Evolutionary conservation across 2,888 invertebrate genomes (phyloP).

Genomic region (Euzetes globulus): DNA sequence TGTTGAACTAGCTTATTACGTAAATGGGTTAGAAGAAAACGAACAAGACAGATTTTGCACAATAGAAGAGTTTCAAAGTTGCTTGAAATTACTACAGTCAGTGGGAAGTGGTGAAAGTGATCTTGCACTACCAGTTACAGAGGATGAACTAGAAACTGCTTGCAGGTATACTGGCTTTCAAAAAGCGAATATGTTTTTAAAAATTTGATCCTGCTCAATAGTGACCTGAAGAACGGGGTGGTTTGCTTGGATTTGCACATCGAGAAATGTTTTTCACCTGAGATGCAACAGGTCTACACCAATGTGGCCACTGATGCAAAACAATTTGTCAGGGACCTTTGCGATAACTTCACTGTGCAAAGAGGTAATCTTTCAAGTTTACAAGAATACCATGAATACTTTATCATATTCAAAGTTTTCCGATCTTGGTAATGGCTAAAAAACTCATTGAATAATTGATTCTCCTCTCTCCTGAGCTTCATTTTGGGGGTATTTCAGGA

Average conservation of each 20-base stretch:
- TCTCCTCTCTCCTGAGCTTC: too few species aligned
- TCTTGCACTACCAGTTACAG: constrained; percentile 16
- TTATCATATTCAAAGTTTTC: too few species aligned
- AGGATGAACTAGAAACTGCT: neutral
- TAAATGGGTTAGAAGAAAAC: neutral
- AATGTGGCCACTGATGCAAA: constrained; percentile 40
- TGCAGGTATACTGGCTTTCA: too few species aligned
- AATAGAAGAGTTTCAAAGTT: neutral
- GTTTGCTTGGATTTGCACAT: constrained; percentile 39
- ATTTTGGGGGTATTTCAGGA: too few species aligned
- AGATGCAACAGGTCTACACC: constrained; percentile 40
- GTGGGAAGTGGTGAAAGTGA: constrained; percentile 9
- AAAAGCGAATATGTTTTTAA: too few species aligned
- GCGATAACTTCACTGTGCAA: constrained; percentile 39
- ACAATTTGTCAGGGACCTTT: constrained; percentile 39
- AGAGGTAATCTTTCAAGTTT: constrained; percentile 37
- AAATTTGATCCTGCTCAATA: neutral
- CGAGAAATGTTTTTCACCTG: constrained; percentile 38
- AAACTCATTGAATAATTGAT: too few species aligned
- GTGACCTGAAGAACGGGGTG: constrained; percentile 38
- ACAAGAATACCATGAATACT: too few species aligned
- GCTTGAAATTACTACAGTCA: neutral
- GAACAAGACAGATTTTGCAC: too few species aligned
- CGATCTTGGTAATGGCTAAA: too few species aligned
- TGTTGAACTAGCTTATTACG: neutral